phyloP scores from a whole-genome alignment of 2,797 vertebrate species.

The Etheostoma perlongum region DNA sequence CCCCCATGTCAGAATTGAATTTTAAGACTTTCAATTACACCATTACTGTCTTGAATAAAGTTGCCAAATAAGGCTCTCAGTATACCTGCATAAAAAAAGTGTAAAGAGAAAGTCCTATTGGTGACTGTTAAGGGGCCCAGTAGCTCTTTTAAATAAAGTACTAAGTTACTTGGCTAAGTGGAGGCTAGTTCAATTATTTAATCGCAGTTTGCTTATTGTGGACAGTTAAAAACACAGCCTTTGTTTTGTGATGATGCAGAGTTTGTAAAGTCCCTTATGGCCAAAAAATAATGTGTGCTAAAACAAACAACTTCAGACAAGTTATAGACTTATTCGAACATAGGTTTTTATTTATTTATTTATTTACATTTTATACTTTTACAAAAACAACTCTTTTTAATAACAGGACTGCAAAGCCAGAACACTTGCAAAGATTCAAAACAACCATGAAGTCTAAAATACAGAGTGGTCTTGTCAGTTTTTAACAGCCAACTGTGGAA shows the following conservation, averaged over 20 bases:
- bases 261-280: neutral
- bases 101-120: neutral
- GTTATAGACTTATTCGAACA: constrained; percentile 43
- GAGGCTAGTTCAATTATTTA: neutral
- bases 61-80: neutral
- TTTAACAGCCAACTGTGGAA: constrained; percentile 70
- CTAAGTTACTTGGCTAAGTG: neutral
- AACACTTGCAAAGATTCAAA: constrained; percentile 77
- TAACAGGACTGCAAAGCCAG: constrained; percentile 79
- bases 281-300: neutral
- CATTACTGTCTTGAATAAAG: too few species aligned
- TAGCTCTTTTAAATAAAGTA: neutral
- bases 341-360: constrained; percentile 43
- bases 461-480: constrained; percentile 70
- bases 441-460: constrained; percentile 73
- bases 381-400: constrained; percentile 74
- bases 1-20: too few species aligned
- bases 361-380: constrained; percentile 81
- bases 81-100: too few species aligned
- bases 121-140: neutral
- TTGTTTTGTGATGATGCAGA: neutral
- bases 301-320: constrained; percentile 33
- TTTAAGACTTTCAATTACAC: too few species aligned
- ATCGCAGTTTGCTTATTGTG: neutral
- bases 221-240: neutral